phyloP scores from a whole-genome alignment of 2,888 invertebrate species.

The Phengaris alcon region DNA sequence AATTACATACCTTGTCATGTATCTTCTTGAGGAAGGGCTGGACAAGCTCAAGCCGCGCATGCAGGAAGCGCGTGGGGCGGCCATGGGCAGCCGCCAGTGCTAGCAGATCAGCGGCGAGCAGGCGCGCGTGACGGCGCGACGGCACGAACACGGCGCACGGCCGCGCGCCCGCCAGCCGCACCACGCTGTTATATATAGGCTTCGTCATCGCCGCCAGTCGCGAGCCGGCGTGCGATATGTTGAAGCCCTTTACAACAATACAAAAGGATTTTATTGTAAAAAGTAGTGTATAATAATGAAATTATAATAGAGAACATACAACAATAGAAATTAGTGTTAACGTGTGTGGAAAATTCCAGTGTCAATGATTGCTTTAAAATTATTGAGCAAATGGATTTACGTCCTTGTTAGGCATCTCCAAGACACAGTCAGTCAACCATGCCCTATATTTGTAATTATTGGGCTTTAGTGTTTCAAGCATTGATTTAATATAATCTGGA shows the following conservation, averaged over 20 bases:
- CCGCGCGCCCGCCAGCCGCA: conserved; percentile 89
- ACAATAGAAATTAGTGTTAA: no score
- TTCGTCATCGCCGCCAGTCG: conserved; percentile 98
- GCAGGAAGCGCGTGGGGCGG: conserved; percentile 92
- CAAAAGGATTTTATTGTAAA: neutral
- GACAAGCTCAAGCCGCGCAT: conserved; percentile 91
- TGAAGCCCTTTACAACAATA: conserved; percentile 85
- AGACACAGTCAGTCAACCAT: no score
- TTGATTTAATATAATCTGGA: no score
- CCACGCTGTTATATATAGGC: conserved; percentile 95
- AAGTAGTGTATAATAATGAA: neutral
- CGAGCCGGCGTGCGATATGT: conserved; percentile 98
- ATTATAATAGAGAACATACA: no score
- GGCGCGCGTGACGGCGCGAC: conserved; percentile 91
- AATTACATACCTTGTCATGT: conserved; percentile 85
- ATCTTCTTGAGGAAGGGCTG: conserved; percentile 93
- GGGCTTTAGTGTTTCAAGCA: no score
- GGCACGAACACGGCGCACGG: conserved; percentile 96
- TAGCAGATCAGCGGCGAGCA: conserved; percentile 97
- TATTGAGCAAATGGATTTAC: no score
- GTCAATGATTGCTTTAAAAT: no score
- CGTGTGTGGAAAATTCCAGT: no score
- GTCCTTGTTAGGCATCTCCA: no score
- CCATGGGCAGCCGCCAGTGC: conserved; percentile 96
- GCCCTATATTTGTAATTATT: no score